Evolutionary conservation across 2,888 invertebrate genomes (phyloP), one percentile per base, ranked within the genome.

Genomic region (Apantesis nais): DNA sequence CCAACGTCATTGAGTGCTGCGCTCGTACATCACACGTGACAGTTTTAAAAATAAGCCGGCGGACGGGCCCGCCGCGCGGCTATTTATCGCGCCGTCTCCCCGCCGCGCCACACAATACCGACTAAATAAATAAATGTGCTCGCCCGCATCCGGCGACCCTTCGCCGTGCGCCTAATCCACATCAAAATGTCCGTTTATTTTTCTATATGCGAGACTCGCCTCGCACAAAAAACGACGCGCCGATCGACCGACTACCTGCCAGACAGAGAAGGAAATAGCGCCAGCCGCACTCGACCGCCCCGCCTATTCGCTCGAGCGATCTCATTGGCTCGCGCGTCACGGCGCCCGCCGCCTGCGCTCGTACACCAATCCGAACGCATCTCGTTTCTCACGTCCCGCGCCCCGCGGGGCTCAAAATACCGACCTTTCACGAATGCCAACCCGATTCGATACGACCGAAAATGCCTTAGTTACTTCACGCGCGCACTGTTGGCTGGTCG

Each of bases 401-500:
- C 90, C 89, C 92, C 92, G 88, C 91, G 73, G 78, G 83, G 86
- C 89, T 88, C 89, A 88, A 90, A 91, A 91, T 89, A 86, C 91
- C 94, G 94, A 93, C 93, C 91, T 92, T 92, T 92, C 93, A 94
- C 94, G 94, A 94, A 91, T 92, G 90, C 92, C 89, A 89, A 86
- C 90, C 92, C 94, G 94, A 94, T 94, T 93, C 91, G 90, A 92
- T 89, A 93, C 94, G 95, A 94, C 92, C 92, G 92, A 93, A 92
- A 92, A 90, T 93, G 93, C 93, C 93, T 95, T 95, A 95, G 95
- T 95, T 95, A 95, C 94, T 93, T 92, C 92, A 88, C 92, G 90
- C 90, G 91, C 91, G 92, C 80, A 82, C 86, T 87, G 90, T 85
- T 84, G 90, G 84, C 85, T 86, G 89, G 93, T 90, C 94, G 95